phyloP scores from a whole-genome alignment of 2,888 invertebrate species.

The Pilophorus perplexus region DNA sequence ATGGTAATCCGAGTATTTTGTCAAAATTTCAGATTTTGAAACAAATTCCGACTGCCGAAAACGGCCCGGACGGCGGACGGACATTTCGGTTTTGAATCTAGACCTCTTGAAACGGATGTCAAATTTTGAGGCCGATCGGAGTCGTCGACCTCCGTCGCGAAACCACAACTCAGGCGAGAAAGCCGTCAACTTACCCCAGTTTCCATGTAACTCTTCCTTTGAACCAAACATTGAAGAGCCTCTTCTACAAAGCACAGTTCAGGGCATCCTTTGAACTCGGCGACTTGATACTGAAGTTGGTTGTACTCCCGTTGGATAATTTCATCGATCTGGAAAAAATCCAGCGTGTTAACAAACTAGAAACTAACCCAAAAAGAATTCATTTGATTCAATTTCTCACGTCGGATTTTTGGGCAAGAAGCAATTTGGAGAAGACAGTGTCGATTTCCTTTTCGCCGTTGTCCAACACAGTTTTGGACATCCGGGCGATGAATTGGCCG shows the following conservation, averaged over 20 bases:
- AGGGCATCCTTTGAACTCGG: constrained; percentile 69
- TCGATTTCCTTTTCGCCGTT: constrained; percentile 57
- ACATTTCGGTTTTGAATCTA: too few species aligned
- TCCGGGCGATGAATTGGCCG: constrained; percentile 47
- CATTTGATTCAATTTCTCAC: constrained; percentile 53
- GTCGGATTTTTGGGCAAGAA: constrained; percentile 68
- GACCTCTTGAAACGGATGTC: too few species aligned
- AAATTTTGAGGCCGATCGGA: too few species aligned
- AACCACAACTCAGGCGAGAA: too few species aligned
- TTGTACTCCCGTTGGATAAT: constrained; percentile 72
- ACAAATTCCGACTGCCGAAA: too few species aligned
- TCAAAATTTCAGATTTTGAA: too few species aligned
- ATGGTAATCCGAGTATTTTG: too few species aligned
- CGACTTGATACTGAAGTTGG: constrained; percentile 60
- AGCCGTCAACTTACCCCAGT: constrained; percentile 25
- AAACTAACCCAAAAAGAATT: too few species aligned
- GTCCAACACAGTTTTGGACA: constrained; percentile 51
- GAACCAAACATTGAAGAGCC: constrained; percentile 68
- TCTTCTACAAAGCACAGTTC: constrained; percentile 84
- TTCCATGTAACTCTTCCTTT: constrained; percentile 52
- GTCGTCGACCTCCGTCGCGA: too few species aligned
- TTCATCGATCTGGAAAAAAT: constrained; percentile 57
- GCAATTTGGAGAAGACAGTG: constrained; percentile 71
- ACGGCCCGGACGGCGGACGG: too few species aligned
- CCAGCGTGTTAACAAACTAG: neutral